Conservation (phyloP, 2,888 invertebrate genomes). For the Torymus auratus region DNA sequence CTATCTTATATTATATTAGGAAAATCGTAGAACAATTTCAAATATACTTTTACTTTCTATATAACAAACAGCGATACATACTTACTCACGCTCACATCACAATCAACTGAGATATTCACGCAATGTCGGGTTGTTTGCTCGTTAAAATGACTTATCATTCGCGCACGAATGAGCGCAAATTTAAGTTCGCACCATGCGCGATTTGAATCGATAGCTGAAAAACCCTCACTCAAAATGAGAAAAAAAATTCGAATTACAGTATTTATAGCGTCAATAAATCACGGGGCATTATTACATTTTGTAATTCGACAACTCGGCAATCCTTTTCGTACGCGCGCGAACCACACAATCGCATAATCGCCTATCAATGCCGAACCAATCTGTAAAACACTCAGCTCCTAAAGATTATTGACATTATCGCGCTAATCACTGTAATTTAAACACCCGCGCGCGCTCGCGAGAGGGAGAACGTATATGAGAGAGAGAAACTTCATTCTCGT, state of each 20-base stretch:
- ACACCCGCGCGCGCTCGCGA: slow-evolving; percentile 20
- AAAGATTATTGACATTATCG: slow-evolving; percentile 56
- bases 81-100: slow-evolving; percentile 3
- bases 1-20: too few relatives aligned
- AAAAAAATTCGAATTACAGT: slow-evolving; percentile 27
- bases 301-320: slow-evolving; percentile 42
- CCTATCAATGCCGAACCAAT: slow-evolving; percentile 50
- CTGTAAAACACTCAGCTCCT: slow-evolving; percentile 43
- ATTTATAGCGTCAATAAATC: slow-evolving; percentile 46
- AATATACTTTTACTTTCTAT: not conserved
- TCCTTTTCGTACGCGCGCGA: not conserved
- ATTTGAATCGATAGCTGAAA: not conserved
- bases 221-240: not conserved
- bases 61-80: not conserved
- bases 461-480: too few relatives aligned
- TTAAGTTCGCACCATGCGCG: not conserved
- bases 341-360: slow-evolving; percentile 37
- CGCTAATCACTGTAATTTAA: slow-evolving; percentile 55
- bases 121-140: slow-evolving; percentile 19
- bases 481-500: slow-evolving; percentile 42
- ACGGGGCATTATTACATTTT: slow-evolving; percentile 35
- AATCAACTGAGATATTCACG: slow-evolving; percentile 11
- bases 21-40: too few relatives aligned
- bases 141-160: slow-evolving; percentile 39
- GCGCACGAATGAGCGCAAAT: slow-evolving; percentile 11